phyloP scores from a whole-genome alignment of 2,113 vertebrate species.

The Anas platyrhynchos region DNA sequence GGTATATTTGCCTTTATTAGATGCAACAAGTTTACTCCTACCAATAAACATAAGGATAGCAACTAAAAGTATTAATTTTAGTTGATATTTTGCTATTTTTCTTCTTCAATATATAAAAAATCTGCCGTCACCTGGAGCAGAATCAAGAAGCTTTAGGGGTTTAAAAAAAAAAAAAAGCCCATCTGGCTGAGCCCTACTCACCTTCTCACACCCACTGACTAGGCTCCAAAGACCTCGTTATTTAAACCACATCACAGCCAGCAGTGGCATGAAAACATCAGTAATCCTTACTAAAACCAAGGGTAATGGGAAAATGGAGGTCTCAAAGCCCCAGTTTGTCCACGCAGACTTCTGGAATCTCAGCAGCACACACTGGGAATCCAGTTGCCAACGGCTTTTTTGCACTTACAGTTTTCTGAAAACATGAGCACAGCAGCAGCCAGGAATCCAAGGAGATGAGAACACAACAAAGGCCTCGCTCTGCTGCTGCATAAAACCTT shows the following conservation, averaged over 20 bases:
- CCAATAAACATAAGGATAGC: no score
- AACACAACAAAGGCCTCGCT: background rate
- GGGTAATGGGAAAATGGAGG: background rate
- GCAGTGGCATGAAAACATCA: background rate
- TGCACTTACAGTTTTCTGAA: background rate
- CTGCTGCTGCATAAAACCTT: background rate
- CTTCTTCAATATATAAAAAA: no score
- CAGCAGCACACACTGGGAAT: background rate
- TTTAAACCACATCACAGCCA: background rate
- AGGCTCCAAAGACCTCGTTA: background rate
- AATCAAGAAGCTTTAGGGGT: no score
- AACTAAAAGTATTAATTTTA: no score
- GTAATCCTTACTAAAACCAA: background rate
- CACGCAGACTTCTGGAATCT: background rate
- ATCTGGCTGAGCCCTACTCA: background rate
- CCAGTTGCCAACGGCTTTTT: background rate
- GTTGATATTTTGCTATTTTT: no score
- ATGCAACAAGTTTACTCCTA: no score
- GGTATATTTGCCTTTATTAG: no score
- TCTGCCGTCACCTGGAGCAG: no score
- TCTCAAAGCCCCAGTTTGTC: background rate
- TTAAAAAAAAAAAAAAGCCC: no score
- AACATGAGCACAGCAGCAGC: accelerated
- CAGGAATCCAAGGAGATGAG: background rate
- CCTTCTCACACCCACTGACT: background rate